These are phyloP conservation scores for Diuraphis noxia DNA, from an alignment of 1,140 invertebrate genomes.

Conservation along the genomic window DNA sequence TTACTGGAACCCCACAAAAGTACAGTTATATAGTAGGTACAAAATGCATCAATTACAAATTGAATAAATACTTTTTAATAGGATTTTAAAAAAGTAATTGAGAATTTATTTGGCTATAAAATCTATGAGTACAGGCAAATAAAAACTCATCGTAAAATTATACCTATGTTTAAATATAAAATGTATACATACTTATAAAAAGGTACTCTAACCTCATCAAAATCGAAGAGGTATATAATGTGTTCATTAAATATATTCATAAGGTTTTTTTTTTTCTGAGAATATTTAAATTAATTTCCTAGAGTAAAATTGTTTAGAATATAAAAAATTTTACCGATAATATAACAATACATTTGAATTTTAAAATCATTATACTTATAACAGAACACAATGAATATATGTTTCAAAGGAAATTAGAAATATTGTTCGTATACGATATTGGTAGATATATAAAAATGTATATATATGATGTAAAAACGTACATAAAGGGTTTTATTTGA, in stretches of 20 bases:
- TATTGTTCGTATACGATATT: background rate
- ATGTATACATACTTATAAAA: background rate
- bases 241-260: background rate
- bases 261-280: background rate
- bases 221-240: background rate
- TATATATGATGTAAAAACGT: no score
- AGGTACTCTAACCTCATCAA: background rate
- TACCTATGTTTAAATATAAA: background rate
- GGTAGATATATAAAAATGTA: background rate
- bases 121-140: background rate
- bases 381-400: background rate
- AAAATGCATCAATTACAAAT: background rate
- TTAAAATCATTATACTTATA: background rate
- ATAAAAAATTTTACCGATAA: background rate
- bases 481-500: background rate
- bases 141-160: background rate
- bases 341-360: background rate
- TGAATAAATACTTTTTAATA: background rate
- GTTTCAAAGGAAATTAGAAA: background rate
- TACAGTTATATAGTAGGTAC: background rate
- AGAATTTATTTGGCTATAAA: background rate
- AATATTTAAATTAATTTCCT: background rate
- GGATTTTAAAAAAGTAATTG: background rate
- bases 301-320: background rate
- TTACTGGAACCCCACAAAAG: background rate